Evolutionary conservation across 2,797 vertebrate species (phyloP), one percentile per base, ranked within the genome.

Genomic region (Sebastolobus alascanus): DNA sequence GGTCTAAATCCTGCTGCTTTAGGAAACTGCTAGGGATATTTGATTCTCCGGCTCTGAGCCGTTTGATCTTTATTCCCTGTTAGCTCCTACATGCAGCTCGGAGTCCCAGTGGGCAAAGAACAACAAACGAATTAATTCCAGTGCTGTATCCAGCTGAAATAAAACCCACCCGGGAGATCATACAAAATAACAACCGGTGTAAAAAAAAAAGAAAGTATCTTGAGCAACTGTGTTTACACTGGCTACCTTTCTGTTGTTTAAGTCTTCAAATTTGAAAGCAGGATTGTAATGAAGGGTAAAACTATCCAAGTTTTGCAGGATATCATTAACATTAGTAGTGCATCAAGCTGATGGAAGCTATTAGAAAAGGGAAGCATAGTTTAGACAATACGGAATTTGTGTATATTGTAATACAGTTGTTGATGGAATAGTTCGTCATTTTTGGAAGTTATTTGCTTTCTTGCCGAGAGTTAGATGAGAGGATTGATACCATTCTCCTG

Each of bases 71-170:
- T 73, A 54, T 84, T 83, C 76, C 43, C 72, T 68, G 37, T 75
- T 82, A 68, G 73, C n/a, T 73, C 77, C 73, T 20, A 52, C 68
- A 80, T 87, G 79, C 68, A 68, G 56, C 55, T 18, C 10, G 10
- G 67, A 66, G 20, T 82, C 60, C 68, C 75, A 63, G 43, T 84
- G 74, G 64, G 77, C 40, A 60, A 80, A 86, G 38, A 87, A 84
- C 64, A 92, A 89, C 84, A 90, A 84, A 77, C 86, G 31, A 90
- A 91, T 86, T 84, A 84, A 89, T 84, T 85, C 65, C 77, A 82
- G 71, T 10, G 56, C 40, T 58, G 50, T 55, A 4, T 87, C 80
- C 89, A 63, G 75, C 80, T 78, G 59, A 85, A 90, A 88, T 85
- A 68, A 84, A 90, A 82, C 75, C 83, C 73, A 77, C 73, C 22